Evolutionary conservation across 2,113 vertebrate genomes (phyloP).

Genomic region (Siniperca knerii): DNA sequence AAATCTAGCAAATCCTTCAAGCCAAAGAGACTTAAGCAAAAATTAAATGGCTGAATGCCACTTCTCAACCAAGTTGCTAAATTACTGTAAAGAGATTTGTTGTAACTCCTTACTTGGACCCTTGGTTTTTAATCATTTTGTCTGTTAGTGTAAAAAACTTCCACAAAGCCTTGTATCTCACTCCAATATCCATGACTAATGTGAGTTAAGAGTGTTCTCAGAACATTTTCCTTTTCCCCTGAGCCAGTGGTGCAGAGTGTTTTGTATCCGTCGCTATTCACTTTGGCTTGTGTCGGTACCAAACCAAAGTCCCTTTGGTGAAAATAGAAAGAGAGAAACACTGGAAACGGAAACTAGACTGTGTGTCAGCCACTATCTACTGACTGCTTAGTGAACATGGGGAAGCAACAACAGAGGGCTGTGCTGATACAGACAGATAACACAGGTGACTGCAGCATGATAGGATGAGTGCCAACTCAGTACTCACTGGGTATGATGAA

Average conservation of each 20-base stretch:
- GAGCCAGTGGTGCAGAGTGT: neutral
- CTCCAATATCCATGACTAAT: slow-evolving; percentile 10
- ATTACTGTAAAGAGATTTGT: neutral
- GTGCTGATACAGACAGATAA: slow-evolving; percentile 50
- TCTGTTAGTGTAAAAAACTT: neutral
- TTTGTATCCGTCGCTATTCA: slow-evolving; percentile 1
- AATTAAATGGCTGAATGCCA: neutral
- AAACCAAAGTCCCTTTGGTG: neutral
- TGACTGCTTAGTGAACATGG: slow-evolving; percentile 55
- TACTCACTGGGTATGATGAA: neutral
- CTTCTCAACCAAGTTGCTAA: neutral
- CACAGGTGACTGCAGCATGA: slow-evolving; percentile 38
- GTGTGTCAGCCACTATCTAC: slow-evolving; percentile 25
- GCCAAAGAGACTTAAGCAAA: neutral
- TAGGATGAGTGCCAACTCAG: neutral
- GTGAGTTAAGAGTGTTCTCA: slow-evolving; percentile 16
- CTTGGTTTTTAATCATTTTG: neutral
- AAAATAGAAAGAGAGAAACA: neutral
- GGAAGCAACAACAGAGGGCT: slow-evolving; percentile 25
- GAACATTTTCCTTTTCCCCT: neutral
- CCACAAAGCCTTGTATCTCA: slow-evolving; percentile 5
- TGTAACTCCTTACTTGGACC: neutral
- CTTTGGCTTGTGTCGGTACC: neutral
- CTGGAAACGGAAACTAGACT: slow-evolving; percentile 8
- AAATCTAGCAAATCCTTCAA: neutral